Base-by-base conservation (phyloP, 2,797 vertebrate species). In the Meda fulgida region DNA sequence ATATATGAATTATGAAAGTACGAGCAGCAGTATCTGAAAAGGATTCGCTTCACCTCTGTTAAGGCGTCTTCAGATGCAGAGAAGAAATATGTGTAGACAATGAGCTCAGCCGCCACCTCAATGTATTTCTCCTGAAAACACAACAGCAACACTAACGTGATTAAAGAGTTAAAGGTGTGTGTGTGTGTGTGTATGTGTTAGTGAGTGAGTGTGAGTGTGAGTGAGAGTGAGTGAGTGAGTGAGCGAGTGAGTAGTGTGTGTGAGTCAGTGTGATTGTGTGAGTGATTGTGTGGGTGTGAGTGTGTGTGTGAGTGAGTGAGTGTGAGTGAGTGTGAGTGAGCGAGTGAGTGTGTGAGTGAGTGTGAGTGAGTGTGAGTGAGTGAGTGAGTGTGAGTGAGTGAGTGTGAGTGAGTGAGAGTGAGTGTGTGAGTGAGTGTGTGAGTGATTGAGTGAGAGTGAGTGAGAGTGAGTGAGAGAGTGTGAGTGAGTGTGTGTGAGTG, bases 61-160 rank as follows among this genome's bases (percentile, higher is more conserved):
- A 99, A 89, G 72, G 96, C 95, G 53, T 98, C 97, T 93, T 99
- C 98, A 69, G 95, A 95, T 55, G 97, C 97, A 19, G 97, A 98
- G 96, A 98, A 99, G 95, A 99, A 99, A 88, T 98, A 97, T 0
- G 97, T 97, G 91, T 98, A 98, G 79, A 99, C 97, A 78, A 99
- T 99, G 92, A 99, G 96, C 94, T 99, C 97, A 46, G 97, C 96
- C 79, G 98, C 98, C 77, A 96, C 97, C 78, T 99, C 97, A 82
- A 95, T 96, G 91, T 97, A 99, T 89, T 97, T 99, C 93, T 99
- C 98, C 98, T 99, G 94, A 83, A 93, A 92, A 0, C 9, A 81
- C 78, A 69, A 29, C 26, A 51, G 40, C 29, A 3, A 21, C 46
- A 73, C 26, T 1, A 18, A 31, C 14, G 6, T 31, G 26, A 65